Base-by-base conservation (phyloP, 2,113 vertebrate species). In the Emydocephalus ijimae region DNA sequence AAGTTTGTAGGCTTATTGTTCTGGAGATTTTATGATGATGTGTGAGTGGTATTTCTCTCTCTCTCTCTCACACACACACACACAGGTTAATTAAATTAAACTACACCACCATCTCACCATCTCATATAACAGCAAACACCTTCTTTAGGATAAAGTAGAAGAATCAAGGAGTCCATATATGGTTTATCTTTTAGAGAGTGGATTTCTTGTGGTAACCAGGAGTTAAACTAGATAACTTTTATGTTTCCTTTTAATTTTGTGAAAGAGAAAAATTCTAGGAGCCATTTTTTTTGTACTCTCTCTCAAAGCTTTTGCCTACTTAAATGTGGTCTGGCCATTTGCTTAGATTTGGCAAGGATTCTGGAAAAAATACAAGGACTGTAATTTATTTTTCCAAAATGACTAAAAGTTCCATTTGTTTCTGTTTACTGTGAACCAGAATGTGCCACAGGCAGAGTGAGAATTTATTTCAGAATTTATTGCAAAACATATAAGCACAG, bases 331-430 rank as follows among this genome's bases (percentile, higher is more conserved):
- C 26, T 89, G 87, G 69, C 21, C 74, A 64, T 89, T 89, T 92
- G 29, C 34, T 89, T n/a, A 39, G 55, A 29, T 29, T 55, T 92
- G 69, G 88, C 88, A 89, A 74, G 24, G 54, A 50, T n/a, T 89
- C 55, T 89, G 69, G 92, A 92, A 92, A 48, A 92, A 92, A 88
- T 52, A 64, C 56, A 87, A n/a, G 48, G n/a, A 54, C 55, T 57
- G 59, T 86, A 26, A 61, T 50, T 21, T 85, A 48, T 52, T 92
- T 92, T 92, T 59, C 88, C 87, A 90, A 52, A 29, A 24, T 55
- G 87, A 88, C 86, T 92, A 69, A 52, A 92, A 92, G 69, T 85
- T 89, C 43, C 12, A 2, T 59, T 85, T 61, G 55, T 89, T 89
- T 85, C 52, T 85, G 11, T 39, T 86, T n/a, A 61, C 14, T 61